A percentile compares a stretch with the other conserved stretches of the same genome.
Evolutionary conservation across 2,797 vertebrate species (phyloP).

Genomic region (Apodemus agrarius): DNA sequence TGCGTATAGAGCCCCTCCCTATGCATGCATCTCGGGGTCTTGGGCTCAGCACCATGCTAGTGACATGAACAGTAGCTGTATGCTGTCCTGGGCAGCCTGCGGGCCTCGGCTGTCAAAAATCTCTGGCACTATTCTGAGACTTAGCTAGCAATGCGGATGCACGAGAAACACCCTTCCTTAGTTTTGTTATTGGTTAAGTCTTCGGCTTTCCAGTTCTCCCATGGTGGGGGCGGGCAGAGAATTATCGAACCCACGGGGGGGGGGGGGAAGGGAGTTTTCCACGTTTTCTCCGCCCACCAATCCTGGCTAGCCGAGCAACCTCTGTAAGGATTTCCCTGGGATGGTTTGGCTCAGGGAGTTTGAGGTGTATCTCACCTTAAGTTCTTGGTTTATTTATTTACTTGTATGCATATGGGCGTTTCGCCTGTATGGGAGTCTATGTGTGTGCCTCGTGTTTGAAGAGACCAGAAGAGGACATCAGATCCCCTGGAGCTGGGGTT

Average conservation of each 20-base stretch:
- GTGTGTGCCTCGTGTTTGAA: neutral
- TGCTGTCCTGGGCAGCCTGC: rapidly evolving
- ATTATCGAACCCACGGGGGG: rapidly evolving
- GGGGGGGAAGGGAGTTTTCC: neutral
- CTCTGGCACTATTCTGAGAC: rapidly evolving
- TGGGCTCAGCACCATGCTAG: neutral
- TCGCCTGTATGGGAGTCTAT: neutral
- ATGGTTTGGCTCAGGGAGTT: neutral
- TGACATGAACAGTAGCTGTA: neutral
- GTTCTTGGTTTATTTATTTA: neutral
- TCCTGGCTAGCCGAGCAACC: rapidly evolving
- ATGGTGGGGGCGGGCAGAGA: neutral
- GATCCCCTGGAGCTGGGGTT: neutral
- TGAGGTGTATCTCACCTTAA: neutral
- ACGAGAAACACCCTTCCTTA: neutral
- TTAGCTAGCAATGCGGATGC: neutral
- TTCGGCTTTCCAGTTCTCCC: neutral
- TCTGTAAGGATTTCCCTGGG: neutral
- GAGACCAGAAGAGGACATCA: neutral
- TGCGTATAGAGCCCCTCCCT: rapidly evolving
- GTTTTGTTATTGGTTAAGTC: neutral
- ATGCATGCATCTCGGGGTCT: rapidly evolving
- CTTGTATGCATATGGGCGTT: neutral
- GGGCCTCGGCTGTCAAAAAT: neutral
- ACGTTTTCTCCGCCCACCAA: neutral